These are phyloP conservation scores for Kryptolebias ocellatus DNA, from an alignment of 2,797 vertebrate species.

Conservation along the genomic window DNA sequence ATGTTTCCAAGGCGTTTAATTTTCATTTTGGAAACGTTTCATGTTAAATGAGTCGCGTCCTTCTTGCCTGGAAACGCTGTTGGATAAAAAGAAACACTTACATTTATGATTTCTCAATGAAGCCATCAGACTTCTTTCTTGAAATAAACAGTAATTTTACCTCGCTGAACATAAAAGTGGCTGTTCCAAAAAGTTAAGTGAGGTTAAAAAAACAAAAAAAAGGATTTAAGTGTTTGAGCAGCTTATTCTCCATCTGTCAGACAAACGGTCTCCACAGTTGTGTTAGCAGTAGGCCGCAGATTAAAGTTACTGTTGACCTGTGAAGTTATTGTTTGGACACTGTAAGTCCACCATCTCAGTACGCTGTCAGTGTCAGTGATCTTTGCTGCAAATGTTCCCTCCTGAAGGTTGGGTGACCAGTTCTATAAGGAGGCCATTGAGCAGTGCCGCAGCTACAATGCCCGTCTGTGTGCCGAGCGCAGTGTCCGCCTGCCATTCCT, in stretches of 20 bases:
- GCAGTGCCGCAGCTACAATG: slow-evolving; percentile 97
- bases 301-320: background rate
- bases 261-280: background rate
- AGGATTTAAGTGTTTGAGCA: too few species aligned
- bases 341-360: background rate
- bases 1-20: background rate
- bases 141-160: background rate
- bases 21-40: background rate
- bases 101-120: background rate
- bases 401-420: slow-evolving; percentile 92
- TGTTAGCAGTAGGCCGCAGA: background rate
- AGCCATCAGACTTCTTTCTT: too few species aligned
- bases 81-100: background rate
- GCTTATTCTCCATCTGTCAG: too few species aligned
- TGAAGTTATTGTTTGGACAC: background rate
- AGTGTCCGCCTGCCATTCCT: slow-evolving; percentile 95
- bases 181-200: too few species aligned
- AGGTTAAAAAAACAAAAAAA: too few species aligned
- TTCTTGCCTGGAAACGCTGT: background rate
- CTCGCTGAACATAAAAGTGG: background rate
- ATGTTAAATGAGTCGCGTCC: background rate
- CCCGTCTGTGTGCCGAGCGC: slow-evolving; percentile 93
- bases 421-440: slow-evolving; percentile 98
- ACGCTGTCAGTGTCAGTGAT: slow-evolving; percentile 31
- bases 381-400: slow-evolving; percentile 13